A percentile compares a stretch with the other conserved stretches of the same genome.
These are phyloP conservation scores for Cotesia vestalis DNA, from an alignment of 1,140 invertebrate genomes.

Conservation along the genomic window DNA sequence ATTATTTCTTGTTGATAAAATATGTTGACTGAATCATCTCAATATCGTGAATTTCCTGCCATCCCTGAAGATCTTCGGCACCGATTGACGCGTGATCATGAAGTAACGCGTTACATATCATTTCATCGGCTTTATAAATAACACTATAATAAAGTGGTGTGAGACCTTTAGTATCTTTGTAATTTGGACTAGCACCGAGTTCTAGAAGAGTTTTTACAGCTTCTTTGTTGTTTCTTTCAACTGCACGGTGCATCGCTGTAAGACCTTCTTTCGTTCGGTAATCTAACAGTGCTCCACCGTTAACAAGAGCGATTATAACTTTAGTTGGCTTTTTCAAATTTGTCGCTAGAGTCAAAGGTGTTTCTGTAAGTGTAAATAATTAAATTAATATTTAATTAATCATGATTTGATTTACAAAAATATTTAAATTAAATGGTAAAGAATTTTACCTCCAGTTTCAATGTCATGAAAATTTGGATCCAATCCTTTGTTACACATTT, in stretches of 20 bases:
- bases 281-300: constrained; percentile 96
- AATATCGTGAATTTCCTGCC: constrained; percentile 82
- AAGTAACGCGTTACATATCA: constrained; percentile 90
- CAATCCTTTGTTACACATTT: constrained; percentile 95
- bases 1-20: too few species aligned
- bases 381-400: constrained; percentile 22
- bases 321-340: constrained; percentile 85
- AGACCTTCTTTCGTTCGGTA: constrained; percentile 95
- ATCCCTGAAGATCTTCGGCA: constrained; percentile 94
- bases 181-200: constrained; percentile 96
- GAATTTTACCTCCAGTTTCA: constrained; percentile 83
- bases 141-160: constrained; percentile 97
- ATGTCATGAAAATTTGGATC: constrained; percentile 99
- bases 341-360: constrained; percentile 89
- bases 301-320: constrained; percentile 93
- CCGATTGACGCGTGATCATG: constrained; percentile 96
- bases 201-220: constrained; percentile 90
- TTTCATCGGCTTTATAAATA: constrained; percentile 85
- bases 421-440: not conserved
- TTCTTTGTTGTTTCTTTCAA: constrained; percentile 86
- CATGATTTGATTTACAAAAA: not conserved
- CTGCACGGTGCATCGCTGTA: constrained; percentile 89
- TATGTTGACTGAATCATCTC: too few species aligned
- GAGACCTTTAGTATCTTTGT: constrained; percentile 90
- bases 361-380: constrained; percentile 74